Evolutionary conservation across 2,888 invertebrate genomes (phyloP).

Genomic region (Caenorhabditis virilis): DNA sequence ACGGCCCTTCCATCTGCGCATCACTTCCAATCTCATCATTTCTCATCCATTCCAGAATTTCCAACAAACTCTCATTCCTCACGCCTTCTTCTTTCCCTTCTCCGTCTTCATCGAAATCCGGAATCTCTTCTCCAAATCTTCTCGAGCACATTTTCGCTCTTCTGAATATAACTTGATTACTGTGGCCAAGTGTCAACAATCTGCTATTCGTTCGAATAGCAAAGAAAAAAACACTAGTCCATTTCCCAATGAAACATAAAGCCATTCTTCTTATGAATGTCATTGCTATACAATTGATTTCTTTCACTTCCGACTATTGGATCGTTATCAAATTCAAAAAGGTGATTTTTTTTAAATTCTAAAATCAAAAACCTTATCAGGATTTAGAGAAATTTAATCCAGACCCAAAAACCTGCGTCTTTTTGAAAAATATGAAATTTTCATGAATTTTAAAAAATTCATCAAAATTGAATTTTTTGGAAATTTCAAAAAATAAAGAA

Average conservation of each 20-base stretch:
- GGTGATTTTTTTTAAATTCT: neutral
- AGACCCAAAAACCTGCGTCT: neutral
- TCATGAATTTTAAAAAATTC: neutral
- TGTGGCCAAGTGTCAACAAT: no score
- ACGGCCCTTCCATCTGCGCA: conserved; percentile 35
- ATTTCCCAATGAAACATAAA: no score
- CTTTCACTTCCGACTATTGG: no score
- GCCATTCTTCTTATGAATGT: no score
- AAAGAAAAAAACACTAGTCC: no score
- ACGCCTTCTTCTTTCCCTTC: neutral
- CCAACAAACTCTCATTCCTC: conserved; percentile 9
- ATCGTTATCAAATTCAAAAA: no score
- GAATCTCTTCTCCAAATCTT: conserved; percentile 47
- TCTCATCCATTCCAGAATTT: conserved; percentile 42
- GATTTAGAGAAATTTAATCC: no score
- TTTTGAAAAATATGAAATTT: neutral
- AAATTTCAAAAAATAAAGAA: no score
- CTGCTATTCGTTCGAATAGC: no score
- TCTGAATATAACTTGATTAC: no score
- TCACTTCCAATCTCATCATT: conserved; percentile 41
- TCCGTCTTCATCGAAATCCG: conserved; percentile 14
- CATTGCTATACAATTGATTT: no score
- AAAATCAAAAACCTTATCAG: no score
- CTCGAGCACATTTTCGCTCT: conserved; percentile 34
- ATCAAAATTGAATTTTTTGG: neutral